Conservation (phyloP, 2,888 invertebrate genomes). For the Nezara viridula region DNA sequence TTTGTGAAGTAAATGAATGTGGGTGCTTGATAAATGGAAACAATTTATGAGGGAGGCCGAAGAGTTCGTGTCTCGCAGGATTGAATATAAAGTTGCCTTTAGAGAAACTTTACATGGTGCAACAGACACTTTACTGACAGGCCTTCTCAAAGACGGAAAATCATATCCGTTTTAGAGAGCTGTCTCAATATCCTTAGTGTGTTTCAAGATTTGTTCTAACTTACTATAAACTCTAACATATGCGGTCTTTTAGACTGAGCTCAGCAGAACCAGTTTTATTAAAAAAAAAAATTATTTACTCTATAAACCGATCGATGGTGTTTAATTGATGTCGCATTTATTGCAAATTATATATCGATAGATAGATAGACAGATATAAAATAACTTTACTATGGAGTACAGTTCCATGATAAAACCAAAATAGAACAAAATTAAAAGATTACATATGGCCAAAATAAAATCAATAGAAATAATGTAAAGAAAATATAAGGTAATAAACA, state of each 20-base stretch:
- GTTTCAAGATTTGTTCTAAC: no score
- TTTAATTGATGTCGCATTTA: no score
- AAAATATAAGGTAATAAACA: no score
- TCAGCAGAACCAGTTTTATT: not conserved
- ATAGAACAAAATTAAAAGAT: no score
- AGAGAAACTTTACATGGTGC: not conserved
- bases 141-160: not conserved
- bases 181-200: not conserved
- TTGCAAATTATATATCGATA: no score
- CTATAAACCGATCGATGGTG: no score
- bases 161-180: not conserved
- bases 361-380: no score
- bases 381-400: no score
- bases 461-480: no score
- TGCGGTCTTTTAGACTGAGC: not conserved
- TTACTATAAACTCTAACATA: not conserved
- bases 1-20: not conserved
- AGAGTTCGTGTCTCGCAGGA: not conserved
- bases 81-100: not conserved
- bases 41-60: not conserved
- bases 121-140: conserved; percentile 19
- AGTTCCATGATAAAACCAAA: no score
- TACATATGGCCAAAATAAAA: no score
- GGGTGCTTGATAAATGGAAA: conserved; percentile 5
- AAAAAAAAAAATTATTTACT: no score